These are phyloP conservation scores for Aphelenchoides bicaudatus DNA, from an alignment of 2,888 invertebrate genomes.

Conservation along the genomic window DNA sequence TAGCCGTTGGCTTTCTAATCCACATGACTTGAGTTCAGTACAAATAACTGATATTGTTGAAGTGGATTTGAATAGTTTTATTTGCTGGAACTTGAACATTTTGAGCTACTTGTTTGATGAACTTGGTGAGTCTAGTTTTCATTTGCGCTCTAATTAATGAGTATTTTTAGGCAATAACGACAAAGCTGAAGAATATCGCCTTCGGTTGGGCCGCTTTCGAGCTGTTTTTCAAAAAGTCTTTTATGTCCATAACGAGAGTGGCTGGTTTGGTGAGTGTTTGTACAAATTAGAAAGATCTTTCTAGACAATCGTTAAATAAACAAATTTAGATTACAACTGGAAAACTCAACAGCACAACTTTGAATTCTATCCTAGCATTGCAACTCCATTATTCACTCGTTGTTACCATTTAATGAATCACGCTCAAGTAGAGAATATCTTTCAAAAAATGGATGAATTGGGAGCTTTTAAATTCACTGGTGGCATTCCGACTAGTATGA, in stretches of 20 bases:
- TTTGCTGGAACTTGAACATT: slow-evolving; percentile 71
- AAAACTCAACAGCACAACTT: slow-evolving; percentile 45
- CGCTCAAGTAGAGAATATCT: slow-evolving; percentile 27
- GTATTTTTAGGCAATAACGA: slow-evolving; percentile 61
- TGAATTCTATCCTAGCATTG: slow-evolving; percentile 62
- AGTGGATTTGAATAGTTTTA: slow-evolving; percentile 77
- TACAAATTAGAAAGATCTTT: too few relatives aligned
- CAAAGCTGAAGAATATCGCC: slow-evolving; percentile 44
- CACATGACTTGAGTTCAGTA: slow-evolving; percentile 68
- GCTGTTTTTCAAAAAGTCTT: slow-evolving; percentile 70
- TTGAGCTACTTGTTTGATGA: slow-evolving; percentile 65
- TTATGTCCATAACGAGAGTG: slow-evolving; percentile 67
- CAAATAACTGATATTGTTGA: slow-evolving; percentile 72
- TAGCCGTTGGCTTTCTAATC: slow-evolving; percentile 77
- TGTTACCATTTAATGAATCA: slow-evolving; percentile 55
- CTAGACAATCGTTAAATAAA: too few relatives aligned
- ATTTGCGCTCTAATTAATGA: too few relatives aligned
- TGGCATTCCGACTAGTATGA: slow-evolving; percentile 48
- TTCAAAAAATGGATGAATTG: slow-evolving; percentile 18
- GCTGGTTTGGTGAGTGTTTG: too few relatives aligned
- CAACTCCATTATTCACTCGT: slow-evolving; percentile 73
- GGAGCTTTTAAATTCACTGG: slow-evolving; percentile 45
- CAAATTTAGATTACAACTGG: slow-evolving; percentile 56
- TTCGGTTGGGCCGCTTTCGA: slow-evolving; percentile 39
- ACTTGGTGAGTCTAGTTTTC: slow-evolving; percentile 40